A percentile compares a stretch with the other conserved stretches of the same genome.
phyloP scores from a whole-genome alignment of 2,113 vertebrate genomes.

The Phodopus roborovskii region DNA sequence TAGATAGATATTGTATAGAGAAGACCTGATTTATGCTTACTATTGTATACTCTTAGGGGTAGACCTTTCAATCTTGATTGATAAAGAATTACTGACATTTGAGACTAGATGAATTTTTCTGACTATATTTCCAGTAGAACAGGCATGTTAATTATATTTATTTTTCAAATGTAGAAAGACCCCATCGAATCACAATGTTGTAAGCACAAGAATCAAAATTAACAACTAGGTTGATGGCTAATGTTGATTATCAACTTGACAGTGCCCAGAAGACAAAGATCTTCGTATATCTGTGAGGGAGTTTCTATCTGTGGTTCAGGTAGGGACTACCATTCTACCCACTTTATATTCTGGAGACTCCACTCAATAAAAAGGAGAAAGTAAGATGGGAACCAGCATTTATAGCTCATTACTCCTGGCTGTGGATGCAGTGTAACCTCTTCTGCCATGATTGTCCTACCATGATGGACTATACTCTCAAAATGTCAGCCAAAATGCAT shows the following conservation, averaged over 20 bases:
- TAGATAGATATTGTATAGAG: neutral
- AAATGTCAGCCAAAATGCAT: neutral
- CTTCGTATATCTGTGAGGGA: neutral
- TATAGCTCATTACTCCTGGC: neutral
- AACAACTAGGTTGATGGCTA: neutral
- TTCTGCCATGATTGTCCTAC: neutral
- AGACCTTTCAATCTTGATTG: neutral
- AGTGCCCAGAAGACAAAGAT: neutral
- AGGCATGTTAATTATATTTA: neutral
- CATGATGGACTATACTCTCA: neutral
- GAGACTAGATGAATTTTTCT: neutral
- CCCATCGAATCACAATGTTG: neutral
- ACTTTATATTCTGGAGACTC: neutral
- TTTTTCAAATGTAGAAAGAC: neutral
- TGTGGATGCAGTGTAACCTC: neutral
- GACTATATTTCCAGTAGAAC: neutral
- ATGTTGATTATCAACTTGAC: too few relatives aligned
- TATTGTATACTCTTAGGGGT: neutral
- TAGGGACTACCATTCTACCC: neutral
- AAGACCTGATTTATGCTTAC: constrained; percentile 7
- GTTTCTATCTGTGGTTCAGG: neutral
- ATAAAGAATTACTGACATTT: neutral
- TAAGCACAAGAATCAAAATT: neutral
- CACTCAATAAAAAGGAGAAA: neutral
- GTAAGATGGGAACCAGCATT: neutral